Percentiles rank a stretch among this genome's conserved stretches.
phyloP scores from a whole-genome alignment of 1,140 invertebrate species.

The Potamilus streckersoni region DNA sequence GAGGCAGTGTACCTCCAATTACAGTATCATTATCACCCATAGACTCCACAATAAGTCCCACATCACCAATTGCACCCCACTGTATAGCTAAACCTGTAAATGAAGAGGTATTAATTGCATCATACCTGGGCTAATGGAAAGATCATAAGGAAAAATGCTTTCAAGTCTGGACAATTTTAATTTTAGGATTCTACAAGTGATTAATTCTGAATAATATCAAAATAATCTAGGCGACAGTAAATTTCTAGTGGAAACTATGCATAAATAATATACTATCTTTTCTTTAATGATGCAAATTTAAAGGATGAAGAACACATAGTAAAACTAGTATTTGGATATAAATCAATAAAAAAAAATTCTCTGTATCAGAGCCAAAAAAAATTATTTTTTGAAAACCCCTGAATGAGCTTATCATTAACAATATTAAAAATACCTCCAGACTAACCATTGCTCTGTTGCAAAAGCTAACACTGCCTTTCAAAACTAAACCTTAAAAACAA shows the following conservation, averaged over 20 bases:
- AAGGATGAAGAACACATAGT: no score
- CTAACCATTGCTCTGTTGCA: no score
- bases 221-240: background rate
- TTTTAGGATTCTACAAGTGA: background rate
- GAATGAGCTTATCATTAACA: no score
- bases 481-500: no score
- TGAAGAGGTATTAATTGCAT: background rate
- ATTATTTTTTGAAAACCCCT: no score
- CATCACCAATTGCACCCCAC: conserved; percentile 98
- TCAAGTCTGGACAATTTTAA: background rate
- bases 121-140: background rate
- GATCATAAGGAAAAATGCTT: background rate
- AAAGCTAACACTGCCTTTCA: no score
- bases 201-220: background rate
- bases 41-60: conserved; percentile 89
- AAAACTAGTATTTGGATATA: no score
- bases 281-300: no score
- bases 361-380: no score
- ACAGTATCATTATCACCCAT: conserved; percentile 92
- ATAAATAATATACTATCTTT: no score
- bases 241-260: background rate
- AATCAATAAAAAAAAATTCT: no score
- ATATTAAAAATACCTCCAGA: no score
- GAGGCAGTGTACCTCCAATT: conserved; percentile 92
- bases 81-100: conserved; percentile 83